A percentile compares a stretch with the other conserved stretches of the same genome.
Conservation (phyloP, 2,888 invertebrate genomes). For the Oegoconia quadripuncta region DNA sequence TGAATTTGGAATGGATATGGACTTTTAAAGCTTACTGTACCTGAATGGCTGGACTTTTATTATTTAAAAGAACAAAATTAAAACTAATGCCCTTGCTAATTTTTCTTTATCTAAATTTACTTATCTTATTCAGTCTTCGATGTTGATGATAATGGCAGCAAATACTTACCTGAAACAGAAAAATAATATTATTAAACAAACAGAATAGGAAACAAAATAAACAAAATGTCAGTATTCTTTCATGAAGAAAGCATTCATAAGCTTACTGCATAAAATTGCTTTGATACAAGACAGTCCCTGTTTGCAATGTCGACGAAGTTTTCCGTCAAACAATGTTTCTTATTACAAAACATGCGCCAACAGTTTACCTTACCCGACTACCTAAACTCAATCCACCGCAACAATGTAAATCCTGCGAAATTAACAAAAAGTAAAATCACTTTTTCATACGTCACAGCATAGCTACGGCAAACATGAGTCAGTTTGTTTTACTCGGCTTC, state of each 20-base stretch:
- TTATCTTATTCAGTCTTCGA: conserved; percentile 1
- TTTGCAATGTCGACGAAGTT: conserved; percentile 45
- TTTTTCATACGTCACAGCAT: not conserved
- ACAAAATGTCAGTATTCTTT: too few species aligned
- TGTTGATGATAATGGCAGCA: conserved; percentile 1
- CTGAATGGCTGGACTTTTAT: too few species aligned
- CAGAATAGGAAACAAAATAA: too few species aligned
- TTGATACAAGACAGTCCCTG: conserved; percentile 41
- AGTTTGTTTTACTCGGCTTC: not conserved
- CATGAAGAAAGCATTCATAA: conserved; percentile 2
- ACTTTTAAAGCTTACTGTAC: too few species aligned
- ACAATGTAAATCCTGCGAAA: conserved; percentile 17
- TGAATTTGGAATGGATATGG: too few species aligned
- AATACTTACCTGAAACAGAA: conserved; percentile 31
- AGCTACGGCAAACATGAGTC: not conserved
- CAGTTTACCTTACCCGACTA: conserved; percentile 10
- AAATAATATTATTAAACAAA: conserved; percentile 10
- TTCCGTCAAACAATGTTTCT: conserved; percentile 55
- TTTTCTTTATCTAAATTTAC: too few species aligned
- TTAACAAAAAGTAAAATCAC: not conserved
- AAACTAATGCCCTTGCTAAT: too few species aligned
- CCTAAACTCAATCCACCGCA: conserved; percentile 19
- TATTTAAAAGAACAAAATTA: too few species aligned
- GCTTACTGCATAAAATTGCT: conserved; percentile 26
- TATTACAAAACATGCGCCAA: conserved; percentile 50